phyloP scores from a whole-genome alignment of 2,797 vertebrate genomes.

The Acanthis flammea region DNA sequence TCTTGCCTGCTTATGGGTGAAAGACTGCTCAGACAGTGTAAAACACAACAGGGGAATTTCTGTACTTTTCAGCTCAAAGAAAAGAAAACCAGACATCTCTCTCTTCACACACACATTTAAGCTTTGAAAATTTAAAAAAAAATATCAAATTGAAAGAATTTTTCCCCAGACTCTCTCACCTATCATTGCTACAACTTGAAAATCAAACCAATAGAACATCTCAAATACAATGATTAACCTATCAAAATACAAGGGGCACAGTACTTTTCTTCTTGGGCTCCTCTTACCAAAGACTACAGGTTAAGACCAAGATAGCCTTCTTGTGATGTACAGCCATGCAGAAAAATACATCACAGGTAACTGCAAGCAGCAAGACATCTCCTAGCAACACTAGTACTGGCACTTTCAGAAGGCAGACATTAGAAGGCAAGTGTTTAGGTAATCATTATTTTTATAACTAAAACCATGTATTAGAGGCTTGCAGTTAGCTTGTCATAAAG shows the following conservation, averaged over 20 bases:
- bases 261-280: background rate
- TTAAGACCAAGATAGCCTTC: background rate
- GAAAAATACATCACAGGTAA: background rate
- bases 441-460: slow-evolving; percentile 12
- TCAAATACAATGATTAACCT: background rate
- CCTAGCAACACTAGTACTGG: background rate
- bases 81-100: background rate
- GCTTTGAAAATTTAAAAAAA: background rate
- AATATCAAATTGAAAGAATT: background rate
- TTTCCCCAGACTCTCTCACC: background rate
- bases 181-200: background rate
- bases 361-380: background rate
- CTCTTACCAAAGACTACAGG: background rate
- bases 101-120: background rate
- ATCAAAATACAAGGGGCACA: background rate
- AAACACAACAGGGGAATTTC: background rate
- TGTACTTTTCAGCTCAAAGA: background rate
- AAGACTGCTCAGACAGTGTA: background rate
- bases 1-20: background rate
- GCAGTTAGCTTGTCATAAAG: background rate
- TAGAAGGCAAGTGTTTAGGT: background rate
- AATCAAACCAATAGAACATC: background rate
- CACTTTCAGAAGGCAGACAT: background rate
- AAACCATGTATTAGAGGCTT: background rate
- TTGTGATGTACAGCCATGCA: background rate